Percentiles rank a stretch among this genome's conserved stretches.
phyloP scores from a whole-genome alignment of 2,888 invertebrate genomes.

The Aphelenchoides bicaudatus region DNA sequence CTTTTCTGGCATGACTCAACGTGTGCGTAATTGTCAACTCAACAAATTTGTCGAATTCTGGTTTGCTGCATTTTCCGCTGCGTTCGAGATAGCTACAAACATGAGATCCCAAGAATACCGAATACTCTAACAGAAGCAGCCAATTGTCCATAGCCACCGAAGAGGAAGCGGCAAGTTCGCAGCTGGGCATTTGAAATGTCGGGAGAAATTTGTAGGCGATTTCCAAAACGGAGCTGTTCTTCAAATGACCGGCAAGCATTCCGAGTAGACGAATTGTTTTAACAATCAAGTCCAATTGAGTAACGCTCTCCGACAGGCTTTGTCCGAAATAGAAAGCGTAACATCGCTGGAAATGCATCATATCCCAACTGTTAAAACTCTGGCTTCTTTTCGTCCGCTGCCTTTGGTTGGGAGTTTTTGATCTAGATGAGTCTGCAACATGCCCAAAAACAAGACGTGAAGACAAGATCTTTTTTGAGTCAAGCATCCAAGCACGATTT shows the following conservation, averaged over 20 bases:
- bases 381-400: too few species aligned
- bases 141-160: neutral
- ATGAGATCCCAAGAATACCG: neutral
- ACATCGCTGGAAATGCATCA: neutral
- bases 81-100: neutral
- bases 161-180: neutral
- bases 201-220: neutral
- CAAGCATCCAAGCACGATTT: neutral
- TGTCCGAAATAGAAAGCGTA: neutral
- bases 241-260: neutral
- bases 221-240: neutral
- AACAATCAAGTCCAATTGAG: neutral
- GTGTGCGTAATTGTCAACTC: neutral
- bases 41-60: neutral
- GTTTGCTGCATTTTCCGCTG: neutral
- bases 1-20: constrained; percentile 1
- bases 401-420: neutral
- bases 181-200: constrained; percentile 11
- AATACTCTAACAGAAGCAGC: neutral
- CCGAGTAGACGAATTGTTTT: neutral
- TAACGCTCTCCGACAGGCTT: neutral
- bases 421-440: too few species aligned
- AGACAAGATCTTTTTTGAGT: neutral
- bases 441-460: neutral
- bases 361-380: neutral